These are phyloP conservation scores for Cacatua alba DNA, from an alignment of 2,113 vertebrate genomes.

Conservation along the genomic window DNA sequence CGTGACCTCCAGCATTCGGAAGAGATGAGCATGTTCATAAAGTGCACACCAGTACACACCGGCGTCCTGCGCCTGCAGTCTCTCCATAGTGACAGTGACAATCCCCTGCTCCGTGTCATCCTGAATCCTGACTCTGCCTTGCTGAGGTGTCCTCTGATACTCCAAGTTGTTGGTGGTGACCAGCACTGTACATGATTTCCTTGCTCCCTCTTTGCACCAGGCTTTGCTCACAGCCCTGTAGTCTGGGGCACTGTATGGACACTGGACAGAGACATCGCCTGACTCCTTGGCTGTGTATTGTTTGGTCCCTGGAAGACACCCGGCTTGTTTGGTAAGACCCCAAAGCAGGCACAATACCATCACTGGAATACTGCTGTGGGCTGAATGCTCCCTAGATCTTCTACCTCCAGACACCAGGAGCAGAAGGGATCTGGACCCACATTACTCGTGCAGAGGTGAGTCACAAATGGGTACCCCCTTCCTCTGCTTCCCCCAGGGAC, in stretches of 20 bases:
- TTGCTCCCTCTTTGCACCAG: neutral
- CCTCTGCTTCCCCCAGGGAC: neutral
- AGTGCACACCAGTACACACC: conserved; percentile 62
- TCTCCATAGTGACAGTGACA: neutral
- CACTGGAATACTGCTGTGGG: neutral
- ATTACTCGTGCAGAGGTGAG: neutral
- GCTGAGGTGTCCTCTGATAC: accelerated
- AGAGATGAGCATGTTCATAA: accelerated
- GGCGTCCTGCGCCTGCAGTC: conserved; percentile 2
- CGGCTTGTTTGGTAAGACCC: neutral
- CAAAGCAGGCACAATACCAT: accelerated
- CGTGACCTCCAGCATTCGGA: conserved; percentile 6
- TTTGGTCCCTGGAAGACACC: neutral
- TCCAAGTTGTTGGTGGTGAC: accelerated
- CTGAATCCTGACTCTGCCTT: neutral
- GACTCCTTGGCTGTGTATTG: neutral
- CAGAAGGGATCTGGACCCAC: neutral
- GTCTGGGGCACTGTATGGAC: neutral
- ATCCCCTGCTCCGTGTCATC: neutral
- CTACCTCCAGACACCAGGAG: neutral
- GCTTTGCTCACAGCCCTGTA: neutral
- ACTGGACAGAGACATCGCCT: neutral
- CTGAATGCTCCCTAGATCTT: neutral
- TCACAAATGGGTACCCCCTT: neutral
- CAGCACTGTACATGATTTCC: accelerated